Base-by-base conservation (phyloP, 1,140 invertebrate genomes). In the Scaptodrosophila lebanonensis region DNA sequence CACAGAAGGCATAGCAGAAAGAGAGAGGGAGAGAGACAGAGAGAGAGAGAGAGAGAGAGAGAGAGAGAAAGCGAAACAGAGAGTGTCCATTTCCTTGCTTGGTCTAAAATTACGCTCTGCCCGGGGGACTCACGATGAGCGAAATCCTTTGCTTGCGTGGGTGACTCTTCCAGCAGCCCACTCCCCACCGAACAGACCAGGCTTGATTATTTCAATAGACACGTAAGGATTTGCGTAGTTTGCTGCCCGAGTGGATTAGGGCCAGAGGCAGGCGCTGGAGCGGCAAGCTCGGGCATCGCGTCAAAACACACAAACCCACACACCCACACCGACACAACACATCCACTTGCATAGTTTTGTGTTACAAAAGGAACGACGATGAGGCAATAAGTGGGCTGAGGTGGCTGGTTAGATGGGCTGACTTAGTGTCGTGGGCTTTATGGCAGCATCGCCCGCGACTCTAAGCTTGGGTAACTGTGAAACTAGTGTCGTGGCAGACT, bases 121-220 rank as follows among this genome's bases (percentile, higher is more conserved):
- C 73, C 73, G 73, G 73, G 72, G 68, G 73, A 77, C 51, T 77
- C 75, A n/a, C n/a, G n/a, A n/a, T n/a, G n/a, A n/a, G 73, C 72
- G 62, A 66, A 77, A 63, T 77, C 60, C 51, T 71, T 45, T 71
- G 73, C 73, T 77, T 77, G 79, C 72, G 72, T 77, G 72, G 72
- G 66, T 70, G 75, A 27, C 66, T 45, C 72, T 59, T 57, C 54
- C 54, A n/a, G n/a, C n/a, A n/a, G n/a, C n/a, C n/a, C n/a, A n/a
- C n/a, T n/a, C n/a, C n/a, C n/a, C n/a, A n/a, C n/a, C n/a, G n/a
- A n/a, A n/a, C n/a, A n/a, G n/a, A n/a, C n/a, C n/a, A n/a, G n/a
- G n/a, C 42, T 25, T 61, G 51, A 18, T 61, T 53, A 66, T 76
- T 75, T 75, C 58, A 62, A 57, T 44, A 62, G 71, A 76, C 70